phyloP scores from a whole-genome alignment of 2,888 invertebrate species.

The Operophtera brumata region DNA sequence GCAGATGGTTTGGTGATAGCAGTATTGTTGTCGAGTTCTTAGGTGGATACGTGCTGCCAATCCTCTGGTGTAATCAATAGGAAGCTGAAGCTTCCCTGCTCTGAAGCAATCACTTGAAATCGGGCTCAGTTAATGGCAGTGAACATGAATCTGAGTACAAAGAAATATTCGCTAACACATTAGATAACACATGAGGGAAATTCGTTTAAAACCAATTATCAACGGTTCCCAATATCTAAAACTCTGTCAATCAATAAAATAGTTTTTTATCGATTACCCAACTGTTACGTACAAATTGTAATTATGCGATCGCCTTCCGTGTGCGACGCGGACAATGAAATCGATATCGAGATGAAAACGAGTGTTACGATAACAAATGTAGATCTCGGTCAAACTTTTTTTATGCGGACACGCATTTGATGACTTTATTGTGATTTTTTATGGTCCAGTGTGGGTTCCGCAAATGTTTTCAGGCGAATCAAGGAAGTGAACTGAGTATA shows the following conservation, averaged over 20 bases:
- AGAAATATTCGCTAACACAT: not conserved
- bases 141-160: no score
- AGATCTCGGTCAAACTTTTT: slow-evolving; percentile 72
- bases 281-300: slow-evolving; percentile 70
- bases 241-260: slow-evolving; percentile 43
- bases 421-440: slow-evolving; percentile 41
- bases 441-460: slow-evolving; percentile 4
- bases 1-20: no score
- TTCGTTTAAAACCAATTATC: slow-evolving; percentile 29
- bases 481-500: not conserved
- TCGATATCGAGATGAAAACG: slow-evolving; percentile 67
- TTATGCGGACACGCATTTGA: slow-evolving; percentile 63
- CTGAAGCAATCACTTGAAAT: no score
- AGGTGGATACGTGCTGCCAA: no score
- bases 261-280: slow-evolving; percentile 61
- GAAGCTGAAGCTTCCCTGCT: no score
- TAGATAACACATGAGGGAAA: slow-evolving; percentile 6
- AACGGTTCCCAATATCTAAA: slow-evolving; percentile 35
- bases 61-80: no score
- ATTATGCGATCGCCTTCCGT: slow-evolving; percentile 72
- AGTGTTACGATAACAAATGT: slow-evolving; percentile 54
- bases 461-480: slow-evolving; percentile 19
- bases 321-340: slow-evolving; percentile 69
- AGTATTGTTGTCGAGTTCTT: no score
- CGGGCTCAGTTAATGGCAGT: no score